Evolutionary conservation across 2,797 vertebrate species (phyloP).

Genomic region (Ctenochaetus hawaiiensis): DNA sequence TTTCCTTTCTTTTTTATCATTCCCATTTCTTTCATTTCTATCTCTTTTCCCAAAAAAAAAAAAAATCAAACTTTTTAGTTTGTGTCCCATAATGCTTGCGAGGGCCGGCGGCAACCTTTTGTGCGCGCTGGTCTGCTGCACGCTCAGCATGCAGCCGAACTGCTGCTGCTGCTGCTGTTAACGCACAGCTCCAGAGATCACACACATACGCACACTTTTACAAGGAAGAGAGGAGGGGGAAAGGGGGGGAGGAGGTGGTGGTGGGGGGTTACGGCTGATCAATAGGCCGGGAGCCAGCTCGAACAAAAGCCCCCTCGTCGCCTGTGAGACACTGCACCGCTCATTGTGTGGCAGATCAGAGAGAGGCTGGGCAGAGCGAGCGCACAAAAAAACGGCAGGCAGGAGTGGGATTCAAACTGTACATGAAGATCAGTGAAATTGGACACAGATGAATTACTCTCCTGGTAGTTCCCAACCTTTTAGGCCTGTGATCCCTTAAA

Average conservation of each 20-base stretch:
- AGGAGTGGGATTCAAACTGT: conserved; percentile 35
- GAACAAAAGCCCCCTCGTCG: conserved; percentile 75
- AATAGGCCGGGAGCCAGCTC: conserved; percentile 69
- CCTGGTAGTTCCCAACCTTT: not conserved
- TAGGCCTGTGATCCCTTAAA: not conserved
- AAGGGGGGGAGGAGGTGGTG: not conserved
- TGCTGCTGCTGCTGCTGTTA: conserved; percentile 50
- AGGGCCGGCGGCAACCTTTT: conserved; percentile 37
- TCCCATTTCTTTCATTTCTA: conserved; percentile 32
- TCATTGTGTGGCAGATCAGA: conserved; percentile 75
- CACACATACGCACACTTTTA: conserved; percentile 63
- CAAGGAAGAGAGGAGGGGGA: conserved; percentile 27
- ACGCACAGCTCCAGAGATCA: conserved; percentile 71
- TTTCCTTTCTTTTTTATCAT: conserved; percentile 1
- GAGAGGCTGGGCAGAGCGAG: conserved; percentile 32
- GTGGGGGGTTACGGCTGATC: conserved; percentile 66
- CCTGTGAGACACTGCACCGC: conserved; percentile 49
- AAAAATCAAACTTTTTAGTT: conserved; percentile 33
- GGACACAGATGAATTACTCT: not conserved
- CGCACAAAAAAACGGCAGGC: conserved; percentile 14
- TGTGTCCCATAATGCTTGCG: not conserved
- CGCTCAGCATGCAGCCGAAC: conserved; percentile 64
- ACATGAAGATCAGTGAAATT: conserved; percentile 8
- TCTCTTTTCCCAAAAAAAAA: not conserved
- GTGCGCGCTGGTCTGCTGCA: conserved; percentile 39